These are phyloP conservation scores for Gortyna flavago DNA, from an alignment of 2,888 invertebrate genomes.

Conservation along the genomic window DNA sequence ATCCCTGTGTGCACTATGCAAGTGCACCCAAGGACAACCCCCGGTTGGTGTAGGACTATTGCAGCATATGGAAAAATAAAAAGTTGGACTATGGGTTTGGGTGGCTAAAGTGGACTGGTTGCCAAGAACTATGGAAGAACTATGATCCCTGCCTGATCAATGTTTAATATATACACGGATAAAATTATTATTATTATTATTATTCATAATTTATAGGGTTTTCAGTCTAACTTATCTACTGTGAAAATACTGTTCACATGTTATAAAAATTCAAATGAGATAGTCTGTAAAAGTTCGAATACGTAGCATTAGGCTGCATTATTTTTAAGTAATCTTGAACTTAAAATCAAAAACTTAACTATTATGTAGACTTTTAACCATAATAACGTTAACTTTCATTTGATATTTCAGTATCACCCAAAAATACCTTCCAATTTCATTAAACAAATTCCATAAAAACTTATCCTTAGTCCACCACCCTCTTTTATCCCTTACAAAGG, in stretches of 20 bases:
- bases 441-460: constrained; percentile 43
- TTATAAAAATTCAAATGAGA: not conserved
- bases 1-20: too few relatives aligned
- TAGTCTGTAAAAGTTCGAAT: not conserved
- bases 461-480: constrained; percentile 22
- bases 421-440: constrained; percentile 30
- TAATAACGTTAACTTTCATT: not conserved
- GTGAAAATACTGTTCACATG: not conserved
- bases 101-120: too few relatives aligned
- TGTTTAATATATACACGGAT: too few relatives aligned
- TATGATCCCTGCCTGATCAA: too few relatives aligned
- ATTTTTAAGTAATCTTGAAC: not conserved
- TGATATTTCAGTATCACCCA: constrained; percentile 14
- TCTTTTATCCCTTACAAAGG: constrained; percentile 48
- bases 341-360: not conserved
- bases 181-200: too few relatives aligned
- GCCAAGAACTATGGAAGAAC: too few relatives aligned
- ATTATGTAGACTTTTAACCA: not conserved
- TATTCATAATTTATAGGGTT: too few relatives aligned
- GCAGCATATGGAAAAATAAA: too few relatives aligned
- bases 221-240: not conserved
- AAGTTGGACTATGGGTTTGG: too few relatives aligned
- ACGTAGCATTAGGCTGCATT: not conserved
- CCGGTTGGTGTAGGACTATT: too few relatives aligned
- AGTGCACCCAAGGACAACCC: too few relatives aligned